Conservation (phyloP, 1,140 invertebrate genomes). For the Steinernema khuongi region DNA sequence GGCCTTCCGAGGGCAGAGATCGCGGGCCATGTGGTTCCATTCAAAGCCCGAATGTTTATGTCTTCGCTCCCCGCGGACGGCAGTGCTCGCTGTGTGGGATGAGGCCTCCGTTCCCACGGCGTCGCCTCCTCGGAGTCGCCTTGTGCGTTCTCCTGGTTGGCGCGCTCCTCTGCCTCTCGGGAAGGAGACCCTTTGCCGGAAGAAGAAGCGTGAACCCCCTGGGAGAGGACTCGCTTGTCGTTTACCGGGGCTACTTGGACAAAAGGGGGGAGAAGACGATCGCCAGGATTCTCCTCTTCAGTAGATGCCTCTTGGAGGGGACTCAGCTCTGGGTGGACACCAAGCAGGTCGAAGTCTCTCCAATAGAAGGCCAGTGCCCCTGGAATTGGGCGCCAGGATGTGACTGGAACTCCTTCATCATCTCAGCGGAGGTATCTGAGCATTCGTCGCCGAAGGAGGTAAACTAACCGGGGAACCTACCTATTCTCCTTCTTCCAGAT, state of each 20-base stretch:
- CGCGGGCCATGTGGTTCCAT: too few species aligned
- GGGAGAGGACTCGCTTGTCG: conserved; percentile 15
- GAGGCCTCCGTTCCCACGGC: too few species aligned
- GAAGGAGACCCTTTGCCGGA: too few species aligned
- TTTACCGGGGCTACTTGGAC: conserved; percentile 24
- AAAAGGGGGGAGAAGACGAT: background rate
- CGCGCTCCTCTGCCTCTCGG: too few species aligned
- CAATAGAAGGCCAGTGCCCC: conserved; percentile 20
- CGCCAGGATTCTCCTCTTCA: conserved; percentile 20
- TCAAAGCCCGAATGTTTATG: too few species aligned
- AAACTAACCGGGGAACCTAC: too few species aligned
- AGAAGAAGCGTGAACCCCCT: background rate
- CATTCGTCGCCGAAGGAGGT: background rate
- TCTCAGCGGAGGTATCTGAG: background rate
- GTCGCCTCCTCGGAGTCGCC: too few species aligned
- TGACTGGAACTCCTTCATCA: conserved; percentile 17
- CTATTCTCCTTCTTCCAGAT: background rate
- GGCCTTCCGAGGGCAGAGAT: too few species aligned
- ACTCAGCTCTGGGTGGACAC: background rate
- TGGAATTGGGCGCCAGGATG: conserved; percentile 27
- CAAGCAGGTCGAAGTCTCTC: background rate
- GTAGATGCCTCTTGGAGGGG: conserved; percentile 11
- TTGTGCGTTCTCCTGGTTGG: too few species aligned
- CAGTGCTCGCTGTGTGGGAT: too few species aligned
- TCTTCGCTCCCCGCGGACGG: too few species aligned